phyloP scores from a whole-genome alignment of 92 coral and sea anemone species.

The Galaxea fascicularis region DNA sequence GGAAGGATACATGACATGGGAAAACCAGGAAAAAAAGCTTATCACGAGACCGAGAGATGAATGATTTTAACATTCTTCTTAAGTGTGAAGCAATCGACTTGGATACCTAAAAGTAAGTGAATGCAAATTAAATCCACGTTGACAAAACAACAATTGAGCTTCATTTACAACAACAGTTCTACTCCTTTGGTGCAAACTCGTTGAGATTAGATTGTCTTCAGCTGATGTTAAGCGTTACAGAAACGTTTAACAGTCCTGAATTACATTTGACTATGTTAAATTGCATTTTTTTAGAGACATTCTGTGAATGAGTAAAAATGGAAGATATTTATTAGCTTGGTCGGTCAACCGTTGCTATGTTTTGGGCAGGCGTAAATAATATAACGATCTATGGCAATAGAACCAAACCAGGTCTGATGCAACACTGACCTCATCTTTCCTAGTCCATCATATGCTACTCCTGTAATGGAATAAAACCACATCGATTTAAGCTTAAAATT shows the following conservation, averaged over 20 bases:
- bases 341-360: neutral
- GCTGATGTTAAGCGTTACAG: neutral
- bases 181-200: too few relatives aligned
- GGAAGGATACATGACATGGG: conserved; percentile 1
- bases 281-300: too few relatives aligned
- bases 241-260: too few relatives aligned
- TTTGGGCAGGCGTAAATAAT: neutral
- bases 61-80: neutral
- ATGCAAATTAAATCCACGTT: conserved; percentile 14
- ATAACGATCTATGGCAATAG: too few relatives aligned
- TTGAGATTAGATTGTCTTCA: too few relatives aligned
- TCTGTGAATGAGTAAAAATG: too few relatives aligned
- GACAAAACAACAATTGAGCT: conserved; percentile 22
- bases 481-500: neutral
- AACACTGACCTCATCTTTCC: conserved; percentile 70
- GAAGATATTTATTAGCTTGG: too few relatives aligned
- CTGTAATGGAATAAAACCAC: conserved; percentile 46
- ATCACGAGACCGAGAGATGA: neutral
- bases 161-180: neutral
- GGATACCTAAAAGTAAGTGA: conserved; percentile 7
- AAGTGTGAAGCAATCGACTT: neutral
- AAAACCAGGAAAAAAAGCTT: neutral
- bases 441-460: conserved; percentile 92
- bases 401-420: conserved; percentile 12
- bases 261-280: too few relatives aligned